These are phyloP conservation scores for Rhamphomyia laevipes DNA, from an alignment of 2,888 invertebrate species.

Conservation along the genomic window DNA sequence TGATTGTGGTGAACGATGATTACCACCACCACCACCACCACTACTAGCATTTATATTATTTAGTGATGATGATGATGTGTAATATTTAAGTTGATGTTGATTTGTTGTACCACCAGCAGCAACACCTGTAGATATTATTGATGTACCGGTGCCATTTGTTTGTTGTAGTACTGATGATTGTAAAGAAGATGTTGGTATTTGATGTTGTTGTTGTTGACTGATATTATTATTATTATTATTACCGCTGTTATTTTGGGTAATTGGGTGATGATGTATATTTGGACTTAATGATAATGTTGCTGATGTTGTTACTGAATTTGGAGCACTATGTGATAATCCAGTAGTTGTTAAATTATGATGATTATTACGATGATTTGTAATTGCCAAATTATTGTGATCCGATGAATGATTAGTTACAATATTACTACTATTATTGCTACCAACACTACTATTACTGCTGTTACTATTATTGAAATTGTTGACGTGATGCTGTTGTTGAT, in stretches of 20 bases:
- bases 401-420: constrained; percentile 27
- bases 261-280: constrained; percentile 21
- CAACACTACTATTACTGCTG: constrained; percentile 30
- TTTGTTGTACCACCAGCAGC: constrained; percentile 12
- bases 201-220: constrained; percentile 10
- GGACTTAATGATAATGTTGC: constrained; percentile 25
- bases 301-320: constrained; percentile 15
- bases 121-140: constrained; percentile 22
- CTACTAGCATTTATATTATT: too few relatives aligned
- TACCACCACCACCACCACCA: too few relatives aligned
- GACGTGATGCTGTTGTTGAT: constrained; percentile 17
- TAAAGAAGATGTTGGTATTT: constrained; percentile 8
- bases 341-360: constrained; percentile 10
- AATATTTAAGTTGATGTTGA: too few relatives aligned
- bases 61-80: too few relatives aligned
- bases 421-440: constrained; percentile 26
- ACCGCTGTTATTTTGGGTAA: constrained; percentile 1
- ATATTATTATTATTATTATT: constrained; percentile 18
- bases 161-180: constrained; percentile 5
- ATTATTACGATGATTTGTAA: constrained; percentile 26
- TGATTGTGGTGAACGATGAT: constrained; percentile 45
- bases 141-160: constrained; percentile 6
- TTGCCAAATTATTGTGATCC: constrained; percentile 32
- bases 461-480: constrained; percentile 17
- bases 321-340: constrained; percentile 14